Evolutionary conservation across 2,888 invertebrate species (phyloP), one percentile per base, ranked within the genome.

Genomic region (Odontothrips loti): DNA sequence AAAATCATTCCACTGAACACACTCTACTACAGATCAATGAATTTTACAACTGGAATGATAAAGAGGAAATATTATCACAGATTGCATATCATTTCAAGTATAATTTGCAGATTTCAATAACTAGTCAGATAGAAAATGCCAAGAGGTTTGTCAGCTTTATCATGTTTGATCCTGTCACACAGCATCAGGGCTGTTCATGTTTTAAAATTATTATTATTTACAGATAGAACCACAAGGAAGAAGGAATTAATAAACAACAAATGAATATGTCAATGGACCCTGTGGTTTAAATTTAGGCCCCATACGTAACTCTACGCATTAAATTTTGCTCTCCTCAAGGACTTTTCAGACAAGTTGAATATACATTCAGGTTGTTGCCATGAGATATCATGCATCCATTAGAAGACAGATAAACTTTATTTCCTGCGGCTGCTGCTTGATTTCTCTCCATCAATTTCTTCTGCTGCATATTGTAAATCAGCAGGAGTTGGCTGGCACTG

Each of bases 11-110:
- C 34, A 43, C 34, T 43, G 34, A 43, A 43, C 2, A 2, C 2
- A 43, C 34, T 43, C 6, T 43, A 43, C 34, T 43, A 43, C 3
- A 43, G 34, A 43, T 43, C 34, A 43, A 43, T 68, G 68, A 68
- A 80, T 68, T 78, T 47, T 68, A n/a, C 47, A 75, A 23, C 17
- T 43, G 34, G 68, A 81, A 80, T 75, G 27, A 80, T 80, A 75
- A 27, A 43, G 11, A 63, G 29, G 23, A n/a, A 15, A 75, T 80
- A 78, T 80, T 51, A 11, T 27, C 23, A 51, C 47, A 23, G 20
- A 80, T 27, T 29, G 43, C 11, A 43, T 27, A 12, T 75, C n/a
- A 68, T 68, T 68, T 68, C 23, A 68, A 68, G 11, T 23, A 11
- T 51, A 12, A 51, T 17, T 51, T 51, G 12, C 51, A 51, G 20